Conservation (phyloP, 2,888 invertebrate genomes). For the Copidosoma aretas region DNA sequence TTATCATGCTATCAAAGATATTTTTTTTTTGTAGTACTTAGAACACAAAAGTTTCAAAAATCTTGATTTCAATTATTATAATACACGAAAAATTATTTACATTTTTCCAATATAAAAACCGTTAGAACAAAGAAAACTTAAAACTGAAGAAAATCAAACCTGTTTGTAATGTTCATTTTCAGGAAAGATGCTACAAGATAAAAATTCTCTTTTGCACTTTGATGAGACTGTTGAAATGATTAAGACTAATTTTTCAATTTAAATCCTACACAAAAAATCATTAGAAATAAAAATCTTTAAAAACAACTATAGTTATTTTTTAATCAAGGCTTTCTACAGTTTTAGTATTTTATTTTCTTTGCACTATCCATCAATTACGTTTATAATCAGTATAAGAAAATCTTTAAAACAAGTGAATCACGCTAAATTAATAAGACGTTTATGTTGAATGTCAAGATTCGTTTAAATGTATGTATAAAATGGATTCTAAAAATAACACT, state of each 20-base stretch:
- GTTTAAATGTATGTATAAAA: too few relatives aligned
- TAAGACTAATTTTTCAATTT: conserved; percentile 7
- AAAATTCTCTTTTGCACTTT: conserved; percentile 25
- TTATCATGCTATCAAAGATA: too few relatives aligned
- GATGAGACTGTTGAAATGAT: not conserved
- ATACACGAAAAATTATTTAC: too few relatives aligned
- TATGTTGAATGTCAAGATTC: conserved; percentile 4
- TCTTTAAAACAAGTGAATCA: too few relatives aligned
- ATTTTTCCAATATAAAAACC: too few relatives aligned
- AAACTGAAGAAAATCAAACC: conserved; percentile 33
- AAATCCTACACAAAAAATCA: not conserved
- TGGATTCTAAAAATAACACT: not conserved
- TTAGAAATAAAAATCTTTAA: not conserved
- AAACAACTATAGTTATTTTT: not conserved
- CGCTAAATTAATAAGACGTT: not conserved
- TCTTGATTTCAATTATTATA: not conserved
- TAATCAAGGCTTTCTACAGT: conserved; percentile 5
- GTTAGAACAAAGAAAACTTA: conserved; percentile 14
- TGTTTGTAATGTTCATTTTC: conserved; percentile 30
- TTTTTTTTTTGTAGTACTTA: not conserved
- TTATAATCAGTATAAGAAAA: too few relatives aligned
- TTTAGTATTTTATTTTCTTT: conserved; percentile 4
- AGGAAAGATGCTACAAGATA: conserved; percentile 35
- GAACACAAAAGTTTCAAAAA: not conserved
- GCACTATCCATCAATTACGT: not conserved